Evolutionary conservation across 2,888 invertebrate genomes (phyloP).

Genomic region (Stratiomys singularior): DNA sequence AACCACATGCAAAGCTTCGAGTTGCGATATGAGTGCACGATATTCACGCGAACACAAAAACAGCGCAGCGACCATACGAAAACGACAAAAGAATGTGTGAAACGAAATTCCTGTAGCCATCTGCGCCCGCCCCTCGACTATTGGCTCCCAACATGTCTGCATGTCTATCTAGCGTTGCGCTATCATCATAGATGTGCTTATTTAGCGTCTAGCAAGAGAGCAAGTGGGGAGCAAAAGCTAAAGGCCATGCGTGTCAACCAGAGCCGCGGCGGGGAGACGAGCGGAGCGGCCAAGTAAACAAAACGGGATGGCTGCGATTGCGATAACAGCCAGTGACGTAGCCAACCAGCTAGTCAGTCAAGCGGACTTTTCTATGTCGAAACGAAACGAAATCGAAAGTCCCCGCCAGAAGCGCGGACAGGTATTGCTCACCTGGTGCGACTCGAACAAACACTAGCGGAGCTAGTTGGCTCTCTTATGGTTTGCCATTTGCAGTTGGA

Average conservation of each 20-base stretch:
- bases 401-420: not conserved
- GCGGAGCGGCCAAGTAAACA: conserved; percentile 7
- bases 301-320: conserved; percentile 15
- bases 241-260: conserved; percentile 11
- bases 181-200: too few species aligned
- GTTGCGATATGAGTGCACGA: not conserved
- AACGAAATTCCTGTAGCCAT: not conserved
- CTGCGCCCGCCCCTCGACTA: not conserved
- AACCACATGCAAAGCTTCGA: conserved; percentile 51
- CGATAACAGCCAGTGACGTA: conserved; percentile 36
- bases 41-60: not conserved
- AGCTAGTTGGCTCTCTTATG: not conserved
- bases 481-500: not conserved
- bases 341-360: not conserved
- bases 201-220: not conserved
- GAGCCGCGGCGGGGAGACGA: not conserved
- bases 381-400: conserved; percentile 32
- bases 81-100: not conserved
- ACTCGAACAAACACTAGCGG: conserved; percentile 4
- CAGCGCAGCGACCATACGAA: not conserved
- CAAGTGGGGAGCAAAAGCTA: not conserved
- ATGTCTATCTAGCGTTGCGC: too few species aligned
- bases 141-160: too few species aligned
- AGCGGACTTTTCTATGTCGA: conserved; percentile 31
- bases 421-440: conserved; percentile 11